Percentiles rank a stretch among this genome's conserved stretches.
Evolutionary conservation across 2,113 vertebrate species (phyloP).

Genomic region (Ophiodon elongatus): DNA sequence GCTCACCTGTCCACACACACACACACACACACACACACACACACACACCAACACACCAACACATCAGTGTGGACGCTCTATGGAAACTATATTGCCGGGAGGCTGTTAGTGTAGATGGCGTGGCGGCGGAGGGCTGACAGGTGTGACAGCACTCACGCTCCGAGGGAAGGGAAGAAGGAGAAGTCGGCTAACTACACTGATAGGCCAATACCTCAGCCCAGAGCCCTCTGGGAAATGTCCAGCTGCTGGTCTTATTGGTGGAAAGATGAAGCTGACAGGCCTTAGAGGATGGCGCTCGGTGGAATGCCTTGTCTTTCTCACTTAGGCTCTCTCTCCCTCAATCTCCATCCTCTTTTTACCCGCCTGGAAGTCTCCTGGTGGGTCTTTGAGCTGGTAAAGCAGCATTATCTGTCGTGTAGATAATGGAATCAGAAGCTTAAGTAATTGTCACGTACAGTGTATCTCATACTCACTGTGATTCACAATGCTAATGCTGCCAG

Average conservation of each 20-base stretch:
- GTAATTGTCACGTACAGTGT: slow-evolving; percentile 41
- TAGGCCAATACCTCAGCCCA: slow-evolving; percentile 38
- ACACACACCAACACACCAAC: not conserved
- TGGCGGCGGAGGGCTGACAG: slow-evolving; percentile 44
- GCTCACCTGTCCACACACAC: slow-evolving; percentile 25
- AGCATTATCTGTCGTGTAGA: slow-evolving; percentile 48
- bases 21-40: slow-evolving; percentile 7
- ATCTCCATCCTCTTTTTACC: slow-evolving; percentile 25
- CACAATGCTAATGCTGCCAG: slow-evolving; percentile 11
- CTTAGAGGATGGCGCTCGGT: slow-evolving; percentile 24
- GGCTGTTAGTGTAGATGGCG: slow-evolving; percentile 29
- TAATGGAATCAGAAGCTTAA: slow-evolving; percentile 59
- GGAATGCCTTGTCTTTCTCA: slow-evolving; percentile 39
- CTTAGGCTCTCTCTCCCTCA: slow-evolving; percentile 22
- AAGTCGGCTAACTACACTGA: slow-evolving; percentile 35
- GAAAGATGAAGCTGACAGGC: slow-evolving; percentile 62
- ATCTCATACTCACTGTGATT: slow-evolving; percentile 11
- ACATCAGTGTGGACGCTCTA: slow-evolving; percentile 22
- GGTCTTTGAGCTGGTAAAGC: slow-evolving; percentile 12
- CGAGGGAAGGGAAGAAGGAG: slow-evolving; percentile 12
- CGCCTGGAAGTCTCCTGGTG: slow-evolving; percentile 21
- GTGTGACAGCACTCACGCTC: slow-evolving; percentile 50
- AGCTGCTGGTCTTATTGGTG: slow-evolving; percentile 60
- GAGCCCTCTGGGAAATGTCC: slow-evolving; percentile 57
- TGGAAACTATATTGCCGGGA: slow-evolving; percentile 24